Evolutionary conservation across 2,888 invertebrate species (phyloP), one percentile per base, ranked within the genome.

Genomic region (Julus scandinavius): DNA sequence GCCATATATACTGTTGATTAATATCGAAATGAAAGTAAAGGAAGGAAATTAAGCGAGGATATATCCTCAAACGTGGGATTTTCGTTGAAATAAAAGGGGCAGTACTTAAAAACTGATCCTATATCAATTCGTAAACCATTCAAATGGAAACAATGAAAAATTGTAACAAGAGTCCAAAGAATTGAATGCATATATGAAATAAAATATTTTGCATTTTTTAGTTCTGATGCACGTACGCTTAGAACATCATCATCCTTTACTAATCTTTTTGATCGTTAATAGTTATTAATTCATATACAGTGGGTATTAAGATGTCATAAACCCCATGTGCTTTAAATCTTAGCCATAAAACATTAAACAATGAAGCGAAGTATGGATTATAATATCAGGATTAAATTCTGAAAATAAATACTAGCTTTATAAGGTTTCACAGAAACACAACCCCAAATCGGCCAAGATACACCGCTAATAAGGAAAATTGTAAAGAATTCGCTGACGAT

Each of bases 1-100:
- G 9, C 63, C 63, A 63, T 63, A 63, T 63, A 49, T 11, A 63
- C n/a, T 63, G 63, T 63, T 63, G 63, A 63, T 63, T 63, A 63
- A 63, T 63, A 63, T 63, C 20, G 20, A 4, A 4, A 5, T 63
- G 63, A 63, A 63, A 63, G 63, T 15, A 63, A 63, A n/a, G 20
- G 20, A 5, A 20, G 63, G 63, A 63, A 63, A 63, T 63, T 20
- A 63, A 63, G 63, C 63, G 63, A 63, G 63, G 20, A 20, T 63
- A 63, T 63, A 63, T 63, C 63, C 63, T 63, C 63, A 63, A 63
- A n/a, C 4, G n/a, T 0, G 9, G 63, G 20, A 20, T 63, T 58
- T 63, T 63, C 63, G 63, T 63, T 6, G 63, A 63, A 63, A 20
- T 63, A 63, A 63, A 63, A 63, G 20, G n/a, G 63, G n/a, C 20